A percentile compares a stretch with the other conserved stretches of the same genome.
Conservation (phyloP, 2,113 vertebrate genomes). For the Vidua chalybeata region DNA sequence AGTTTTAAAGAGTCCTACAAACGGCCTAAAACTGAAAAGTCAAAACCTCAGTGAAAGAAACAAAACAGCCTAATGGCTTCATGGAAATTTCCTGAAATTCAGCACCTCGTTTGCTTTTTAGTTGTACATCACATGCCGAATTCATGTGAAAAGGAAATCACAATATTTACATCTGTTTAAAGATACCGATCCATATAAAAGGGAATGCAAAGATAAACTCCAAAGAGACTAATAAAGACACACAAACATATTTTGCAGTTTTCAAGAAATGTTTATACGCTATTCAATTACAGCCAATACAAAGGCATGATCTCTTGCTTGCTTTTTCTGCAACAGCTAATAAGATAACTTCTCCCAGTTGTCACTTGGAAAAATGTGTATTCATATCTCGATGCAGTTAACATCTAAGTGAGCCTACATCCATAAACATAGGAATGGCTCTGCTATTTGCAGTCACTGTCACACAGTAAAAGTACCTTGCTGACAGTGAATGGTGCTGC, state of each 20-base stretch:
- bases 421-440: constrained; percentile 40
- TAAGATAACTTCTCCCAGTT: constrained; percentile 53
- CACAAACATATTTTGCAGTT: constrained; percentile 63
- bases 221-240: constrained; percentile 62
- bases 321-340: constrained; percentile 43
- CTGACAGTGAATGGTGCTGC: neutral
- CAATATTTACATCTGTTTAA: constrained; percentile 58
- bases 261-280: constrained; percentile 49
- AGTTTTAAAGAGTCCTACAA: constrained; percentile 1
- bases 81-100: constrained; percentile 52
- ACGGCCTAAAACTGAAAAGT: constrained; percentile 16
- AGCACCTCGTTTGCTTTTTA: constrained; percentile 36
- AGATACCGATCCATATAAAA: constrained; percentile 57
- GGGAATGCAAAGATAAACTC: constrained; percentile 52
- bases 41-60: constrained; percentile 17
- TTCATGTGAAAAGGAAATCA: constrained; percentile 59
- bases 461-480: constrained; percentile 1
- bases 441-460: constrained; percentile 40
- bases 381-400: constrained; percentile 45
- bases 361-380: constrained; percentile 47
- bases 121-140: constrained; percentile 44
- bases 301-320: constrained; percentile 50
- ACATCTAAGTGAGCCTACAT: constrained; percentile 58
- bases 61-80: neutral
- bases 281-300: constrained; percentile 51